Conservation (phyloP, 1,140 invertebrate genomes). For the Drosophila ficusphila region DNA sequence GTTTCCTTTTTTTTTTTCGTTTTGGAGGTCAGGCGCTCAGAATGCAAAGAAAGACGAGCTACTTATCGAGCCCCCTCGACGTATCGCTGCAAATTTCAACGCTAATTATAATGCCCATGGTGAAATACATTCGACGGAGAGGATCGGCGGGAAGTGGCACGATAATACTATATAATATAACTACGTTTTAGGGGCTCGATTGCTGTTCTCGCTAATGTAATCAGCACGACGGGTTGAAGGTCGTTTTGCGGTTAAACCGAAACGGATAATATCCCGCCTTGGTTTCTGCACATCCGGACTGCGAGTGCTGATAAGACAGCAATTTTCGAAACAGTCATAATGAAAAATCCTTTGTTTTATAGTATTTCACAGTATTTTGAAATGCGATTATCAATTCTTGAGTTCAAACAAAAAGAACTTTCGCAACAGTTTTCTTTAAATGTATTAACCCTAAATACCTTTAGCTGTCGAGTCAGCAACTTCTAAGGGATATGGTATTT, state of each 20-base stretch:
- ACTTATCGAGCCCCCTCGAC: constrained; percentile 19
- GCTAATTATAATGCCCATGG: constrained; percentile 25
- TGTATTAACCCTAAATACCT: neutral
- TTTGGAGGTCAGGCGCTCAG: constrained; percentile 2
- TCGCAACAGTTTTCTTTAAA: neutral
- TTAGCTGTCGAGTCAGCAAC: neutral
- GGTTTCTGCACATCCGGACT: constrained; percentile 21
- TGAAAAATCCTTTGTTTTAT: neutral
- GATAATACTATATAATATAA: constrained; percentile 24
- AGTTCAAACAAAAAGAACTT: neutral
- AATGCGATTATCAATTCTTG: constrained; percentile 1
- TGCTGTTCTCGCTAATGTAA: constrained; percentile 22
- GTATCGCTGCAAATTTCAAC: constrained; percentile 25
- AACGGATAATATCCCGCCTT: constrained; percentile 21
- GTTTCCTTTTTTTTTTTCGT: neutral
- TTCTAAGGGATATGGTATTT: neutral
- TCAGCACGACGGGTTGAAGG: constrained; percentile 18
- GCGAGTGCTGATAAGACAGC: neutral
- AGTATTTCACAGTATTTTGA: constrained; percentile 48
- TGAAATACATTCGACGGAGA: constrained; percentile 27
- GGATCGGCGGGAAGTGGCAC: constrained; percentile 7
- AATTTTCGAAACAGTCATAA: neutral
- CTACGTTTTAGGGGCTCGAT: constrained; percentile 29
- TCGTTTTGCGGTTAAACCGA: neutral
- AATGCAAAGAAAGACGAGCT: neutral